Conservation (phyloP, 2,113 vertebrate genomes). For the Microcebus ravelobensis region DNA sequence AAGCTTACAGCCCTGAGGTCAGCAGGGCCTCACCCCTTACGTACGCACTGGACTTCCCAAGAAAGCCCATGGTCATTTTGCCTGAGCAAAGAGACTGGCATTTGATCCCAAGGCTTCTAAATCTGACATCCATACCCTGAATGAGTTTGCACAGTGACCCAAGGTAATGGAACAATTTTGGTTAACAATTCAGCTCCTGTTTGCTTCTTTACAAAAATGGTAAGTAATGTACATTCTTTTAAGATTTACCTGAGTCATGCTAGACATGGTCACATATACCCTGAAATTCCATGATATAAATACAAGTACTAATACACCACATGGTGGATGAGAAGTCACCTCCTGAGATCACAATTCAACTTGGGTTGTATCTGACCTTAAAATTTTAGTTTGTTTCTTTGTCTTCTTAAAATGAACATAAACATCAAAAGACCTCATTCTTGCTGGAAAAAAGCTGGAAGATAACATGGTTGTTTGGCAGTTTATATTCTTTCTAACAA, state of each 20-base stretch:
- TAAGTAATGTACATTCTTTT: conserved; percentile 77
- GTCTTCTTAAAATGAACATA: conserved; percentile 51
- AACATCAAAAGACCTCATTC: conserved; percentile 40
- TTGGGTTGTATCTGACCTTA: conserved; percentile 62
- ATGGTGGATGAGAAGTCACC: conserved; percentile 61
- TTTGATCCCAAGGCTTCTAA: conserved; percentile 12
- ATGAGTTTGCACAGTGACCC: conserved; percentile 68
- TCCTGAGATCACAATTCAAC: conserved; percentile 70
- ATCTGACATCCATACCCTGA: conserved; percentile 46
- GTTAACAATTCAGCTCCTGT: conserved; percentile 76
- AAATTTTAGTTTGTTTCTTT: not conserved
- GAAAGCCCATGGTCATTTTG: not conserved
- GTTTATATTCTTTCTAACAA: conserved; percentile 56
- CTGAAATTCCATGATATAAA: conserved; percentile 79
- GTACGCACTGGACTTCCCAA: not conserved
- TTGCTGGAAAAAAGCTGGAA: conserved; percentile 69
- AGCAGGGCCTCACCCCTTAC: not conserved
- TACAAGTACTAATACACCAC: conserved; percentile 61
- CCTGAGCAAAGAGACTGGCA: conserved; percentile 33
- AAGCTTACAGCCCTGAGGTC: conserved; percentile 29
- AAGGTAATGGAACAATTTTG: conserved; percentile 65
- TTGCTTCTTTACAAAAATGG: conserved; percentile 80
- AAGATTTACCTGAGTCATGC: conserved; percentile 78
- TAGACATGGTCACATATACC: conserved; percentile 63
- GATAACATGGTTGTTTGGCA: conserved; percentile 69